A percentile compares a stretch with the other conserved stretches of the same genome.
Conservation (phyloP, 2,888 invertebrate species). For the Drosophila testacea region DNA sequence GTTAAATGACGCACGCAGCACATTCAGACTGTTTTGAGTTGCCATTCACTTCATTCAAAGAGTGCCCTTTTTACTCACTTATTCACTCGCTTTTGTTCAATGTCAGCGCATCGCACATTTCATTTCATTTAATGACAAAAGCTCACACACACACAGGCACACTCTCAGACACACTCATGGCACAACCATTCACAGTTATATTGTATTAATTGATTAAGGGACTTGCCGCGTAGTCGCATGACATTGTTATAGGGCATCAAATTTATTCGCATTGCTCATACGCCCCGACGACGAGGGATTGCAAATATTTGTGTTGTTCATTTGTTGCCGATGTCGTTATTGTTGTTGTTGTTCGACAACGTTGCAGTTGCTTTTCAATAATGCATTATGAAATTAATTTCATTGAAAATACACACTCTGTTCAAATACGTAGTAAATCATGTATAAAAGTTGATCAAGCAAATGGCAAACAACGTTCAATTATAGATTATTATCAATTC, state of each 20-base stretch:
- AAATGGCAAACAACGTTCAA: constrained; percentile 23
- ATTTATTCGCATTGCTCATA: constrained; percentile 36
- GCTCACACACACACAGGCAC: constrained; percentile 21
- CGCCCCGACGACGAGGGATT: constrained; percentile 22
- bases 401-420: constrained; percentile 40
- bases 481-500: constrained; percentile 20
- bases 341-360: neutral
- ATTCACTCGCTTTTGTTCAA: constrained; percentile 24
- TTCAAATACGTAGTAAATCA: constrained; percentile 41
- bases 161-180: neutral
- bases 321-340: neutral
- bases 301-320: constrained; percentile 42
- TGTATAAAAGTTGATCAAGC: constrained; percentile 36
- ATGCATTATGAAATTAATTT: constrained; percentile 58
- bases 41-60: constrained; percentile 8
- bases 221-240: constrained; percentile 30
- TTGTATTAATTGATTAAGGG: constrained; percentile 64
- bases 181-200: constrained; percentile 27
- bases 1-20: constrained; percentile 52
- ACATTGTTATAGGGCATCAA: constrained; percentile 30
- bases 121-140: constrained; percentile 39
- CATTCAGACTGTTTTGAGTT: constrained; percentile 25
- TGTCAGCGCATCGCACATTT: constrained; percentile 18
- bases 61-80: constrained; percentile 14
- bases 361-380: constrained; percentile 44